Percentiles rank a stretch among this genome's conserved stretches.
Evolutionary conservation across 2,797 vertebrate species (phyloP).

Genomic region (Enteromius viviparus): DNA sequence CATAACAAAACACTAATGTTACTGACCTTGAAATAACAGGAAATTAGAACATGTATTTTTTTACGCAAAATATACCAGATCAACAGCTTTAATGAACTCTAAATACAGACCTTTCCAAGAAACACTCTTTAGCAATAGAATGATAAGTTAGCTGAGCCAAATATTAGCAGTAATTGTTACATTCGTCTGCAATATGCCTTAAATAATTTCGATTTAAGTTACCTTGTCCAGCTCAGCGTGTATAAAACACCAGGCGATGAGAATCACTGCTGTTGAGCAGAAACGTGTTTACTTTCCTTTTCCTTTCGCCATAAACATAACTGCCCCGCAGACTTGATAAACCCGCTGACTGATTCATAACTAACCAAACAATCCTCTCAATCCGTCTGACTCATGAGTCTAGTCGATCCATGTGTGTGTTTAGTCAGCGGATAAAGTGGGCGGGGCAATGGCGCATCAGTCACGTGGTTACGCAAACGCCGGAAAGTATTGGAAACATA

Average conservation of each 20-base stretch:
- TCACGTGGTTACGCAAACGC: background rate
- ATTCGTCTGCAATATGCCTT: background rate
- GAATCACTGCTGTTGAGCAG: background rate
- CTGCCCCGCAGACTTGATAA: background rate
- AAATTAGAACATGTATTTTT: background rate
- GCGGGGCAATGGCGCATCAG: background rate
- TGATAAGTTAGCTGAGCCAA: background rate
- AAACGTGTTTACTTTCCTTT: conserved; percentile 25
- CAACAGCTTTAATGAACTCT: background rate
- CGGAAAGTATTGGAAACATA: background rate
- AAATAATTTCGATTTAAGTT: background rate
- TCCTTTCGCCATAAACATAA: conserved; percentile 41
- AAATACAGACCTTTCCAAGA: background rate
- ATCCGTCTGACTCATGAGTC: fast-evolving
- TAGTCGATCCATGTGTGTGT: background rate
- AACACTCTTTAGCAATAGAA: background rate
- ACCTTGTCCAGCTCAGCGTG: conserved; percentile 2
- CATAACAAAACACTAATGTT: background rate
- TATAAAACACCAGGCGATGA: background rate
- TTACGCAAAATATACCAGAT: background rate
- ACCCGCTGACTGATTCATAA: conserved; percentile 2
- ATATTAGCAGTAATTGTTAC: background rate
- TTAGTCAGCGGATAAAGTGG: background rate
- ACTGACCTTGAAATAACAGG: background rate
- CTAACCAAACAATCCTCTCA: background rate